These are phyloP conservation scores for Ridgeia piscesae DNA, from an alignment of 1,140 invertebrate species.

Conservation along the genomic window DNA sequence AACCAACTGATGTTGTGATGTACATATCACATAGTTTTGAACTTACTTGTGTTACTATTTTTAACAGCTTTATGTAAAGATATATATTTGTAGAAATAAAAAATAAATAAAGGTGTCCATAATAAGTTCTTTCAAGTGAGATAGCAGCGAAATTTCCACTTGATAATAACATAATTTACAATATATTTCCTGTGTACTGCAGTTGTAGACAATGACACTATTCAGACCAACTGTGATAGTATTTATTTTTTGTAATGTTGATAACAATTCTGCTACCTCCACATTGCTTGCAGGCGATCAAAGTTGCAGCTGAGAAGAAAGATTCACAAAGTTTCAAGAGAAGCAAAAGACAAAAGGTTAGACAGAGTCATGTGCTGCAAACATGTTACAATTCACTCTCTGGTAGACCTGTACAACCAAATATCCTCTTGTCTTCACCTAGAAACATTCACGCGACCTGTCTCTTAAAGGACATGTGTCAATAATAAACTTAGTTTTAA, in stretches of 20 bases:
- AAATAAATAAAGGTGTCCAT: too few relatives aligned
- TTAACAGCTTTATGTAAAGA: too few relatives aligned
- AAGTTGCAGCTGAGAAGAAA: slow-evolving; percentile 62
- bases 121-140: too few relatives aligned
- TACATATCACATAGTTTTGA: background rate
- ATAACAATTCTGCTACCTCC: slow-evolving; percentile 39
- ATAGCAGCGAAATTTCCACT: too few relatives aligned
- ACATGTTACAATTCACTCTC: slow-evolving; percentile 26
- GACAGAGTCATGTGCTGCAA: background rate
- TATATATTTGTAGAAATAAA: too few relatives aligned
- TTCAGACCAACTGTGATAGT: background rate
- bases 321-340: slow-evolving; percentile 84
- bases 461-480: too few relatives aligned
- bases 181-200: background rate
- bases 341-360: slow-evolving; percentile 79
- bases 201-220: background rate
- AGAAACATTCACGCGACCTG: too few relatives aligned
- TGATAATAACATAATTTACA: too few relatives aligned
- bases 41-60: background rate
- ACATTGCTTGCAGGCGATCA: slow-evolving; percentile 28
- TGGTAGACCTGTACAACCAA: too few relatives aligned
- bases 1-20: background rate
- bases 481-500: too few relatives aligned
- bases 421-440: too few relatives aligned
- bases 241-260: slow-evolving; percentile 67